Base-by-base conservation (phyloP, 2,888 invertebrate species). In the Bursaphelenchus okinawaensis region DNA sequence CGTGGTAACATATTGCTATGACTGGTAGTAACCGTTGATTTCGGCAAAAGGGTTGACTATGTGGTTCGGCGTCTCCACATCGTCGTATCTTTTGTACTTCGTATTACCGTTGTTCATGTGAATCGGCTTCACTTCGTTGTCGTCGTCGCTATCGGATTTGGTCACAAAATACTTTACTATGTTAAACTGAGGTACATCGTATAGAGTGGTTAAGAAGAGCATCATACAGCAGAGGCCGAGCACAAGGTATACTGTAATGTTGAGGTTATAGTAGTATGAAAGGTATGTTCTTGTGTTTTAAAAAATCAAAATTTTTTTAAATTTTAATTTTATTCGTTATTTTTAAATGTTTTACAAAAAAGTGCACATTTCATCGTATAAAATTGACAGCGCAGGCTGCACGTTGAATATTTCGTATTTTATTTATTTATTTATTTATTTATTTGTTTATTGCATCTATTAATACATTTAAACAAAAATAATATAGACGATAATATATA, bases 181-280 rank as follows among this genome's bases (percentile, higher is more conserved):
- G 84, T 92, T 91, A 75, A 92, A 86, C 85, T 92, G 90, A 4
- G 92, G 92, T 74, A 92, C 90, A 83, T 91, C 91, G 85, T 91
- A 91, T 85, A 91, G 89, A 26, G 91, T 89, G 1, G 90, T 90
- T 80, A 92, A 85, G 16, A 89, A 88, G 75, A 91, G 86, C 90
- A 92, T 90, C 87, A 91, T 88, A 84, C 89, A 89, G 20, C 90
- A 89, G 69, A 92, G 87, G 29, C 92, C 92, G 80, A 88, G 79
- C 78, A 91, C 85, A n/a, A 91, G 86, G 84, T 91, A 91, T 69
- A 87, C 90, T 90, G 86, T n/a, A 75, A 23, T 6, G n/a, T 20
- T 7, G n/a, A 7, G 22, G n/a, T n/a, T n/a, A n/a, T n/a, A n/a
- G n/a, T n/a, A n/a, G n/a, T n/a, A n/a, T n/a, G n/a, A n/a, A n/a